Base-by-base conservation (phyloP, 2,113 vertebrate genomes). In the Otus sunia region DNA sequence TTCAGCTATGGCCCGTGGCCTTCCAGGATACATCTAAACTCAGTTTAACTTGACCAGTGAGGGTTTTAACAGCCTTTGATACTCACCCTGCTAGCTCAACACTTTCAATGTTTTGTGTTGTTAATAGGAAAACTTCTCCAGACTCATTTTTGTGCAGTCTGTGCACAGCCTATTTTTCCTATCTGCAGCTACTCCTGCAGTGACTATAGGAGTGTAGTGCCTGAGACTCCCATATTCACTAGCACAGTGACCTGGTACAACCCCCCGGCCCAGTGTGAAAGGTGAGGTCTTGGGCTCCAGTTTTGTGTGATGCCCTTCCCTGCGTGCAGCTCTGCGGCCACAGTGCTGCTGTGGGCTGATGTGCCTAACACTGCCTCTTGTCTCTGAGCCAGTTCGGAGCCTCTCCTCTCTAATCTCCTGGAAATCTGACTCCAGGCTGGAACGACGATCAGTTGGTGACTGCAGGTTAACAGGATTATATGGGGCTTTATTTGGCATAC, bases 401-500 rank as follows among this genome's bases (percentile, higher is more conserved):
- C 67, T 90, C 56, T 87, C 69, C 45, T 11, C 21, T 32, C 49
- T 85, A 68, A 95, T 92, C 66, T 86, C 76, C 37, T 34, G 41
- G 49, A 68, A 96, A 73, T 80, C 69, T 0, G 1, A 19, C 36
- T 89, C 60, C 49, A 62, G 74, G 16, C 6, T 62, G 50, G 66
- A 78, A 45, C 3, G 11, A 53, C 30, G 58, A 58, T 69, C 80
- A 17, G 32, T 76, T 82, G 21, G 49, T 91, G 74, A 50, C 52
- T 53, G 66, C 25, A 69, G 81, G 79, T 94, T 95, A 90, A 76
- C 45, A 90, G 73, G 74, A 66, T 93, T 92, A 58, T 45, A 23
- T 20, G 21, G 12, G 20, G 6, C 11, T 0, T 91, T 92, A 60
- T 73, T 90, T 94, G 85, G 36, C 25, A 64, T 49, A 69, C 58